Evolutionary conservation across 2,797 vertebrate genomes (phyloP).

Genomic region (Apodemus agrarius): DNA sequence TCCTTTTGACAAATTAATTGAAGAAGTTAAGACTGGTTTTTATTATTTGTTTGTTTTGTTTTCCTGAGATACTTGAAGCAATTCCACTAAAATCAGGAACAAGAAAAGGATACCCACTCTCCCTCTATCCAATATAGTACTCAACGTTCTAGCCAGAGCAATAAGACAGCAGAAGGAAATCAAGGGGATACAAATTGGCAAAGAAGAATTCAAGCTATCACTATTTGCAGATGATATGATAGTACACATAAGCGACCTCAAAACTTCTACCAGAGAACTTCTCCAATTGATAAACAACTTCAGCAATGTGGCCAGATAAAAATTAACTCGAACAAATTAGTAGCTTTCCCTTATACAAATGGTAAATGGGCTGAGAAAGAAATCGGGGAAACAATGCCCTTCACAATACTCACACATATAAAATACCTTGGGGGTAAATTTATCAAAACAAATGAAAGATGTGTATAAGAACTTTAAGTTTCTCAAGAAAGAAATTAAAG

Average conservation of each 20-base stretch:
- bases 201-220: neutral
- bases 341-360: neutral
- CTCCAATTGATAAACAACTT: neutral
- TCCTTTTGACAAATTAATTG: neutral
- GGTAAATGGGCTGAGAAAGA: neutral
- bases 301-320: neutral
- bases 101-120: neutral
- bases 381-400: neutral
- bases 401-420: neutral
- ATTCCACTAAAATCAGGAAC: neutral
- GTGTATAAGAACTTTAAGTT: neutral
- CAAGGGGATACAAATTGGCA: neutral
- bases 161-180: neutral
- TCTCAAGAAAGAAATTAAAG: neutral
- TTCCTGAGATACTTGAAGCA: neutral
- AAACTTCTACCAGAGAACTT: neutral
- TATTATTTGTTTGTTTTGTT: neutral
- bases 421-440: neutral
- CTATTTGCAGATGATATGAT: neutral
- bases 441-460: neutral
- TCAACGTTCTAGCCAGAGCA: neutral
- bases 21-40: neutral
- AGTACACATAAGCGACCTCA: neutral
- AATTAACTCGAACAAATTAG: neutral
- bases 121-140: neutral